These are phyloP conservation scores for Linyphia triangularis DNA, from an alignment of 2,888 invertebrate genomes.

Conservation along the genomic window DNA sequence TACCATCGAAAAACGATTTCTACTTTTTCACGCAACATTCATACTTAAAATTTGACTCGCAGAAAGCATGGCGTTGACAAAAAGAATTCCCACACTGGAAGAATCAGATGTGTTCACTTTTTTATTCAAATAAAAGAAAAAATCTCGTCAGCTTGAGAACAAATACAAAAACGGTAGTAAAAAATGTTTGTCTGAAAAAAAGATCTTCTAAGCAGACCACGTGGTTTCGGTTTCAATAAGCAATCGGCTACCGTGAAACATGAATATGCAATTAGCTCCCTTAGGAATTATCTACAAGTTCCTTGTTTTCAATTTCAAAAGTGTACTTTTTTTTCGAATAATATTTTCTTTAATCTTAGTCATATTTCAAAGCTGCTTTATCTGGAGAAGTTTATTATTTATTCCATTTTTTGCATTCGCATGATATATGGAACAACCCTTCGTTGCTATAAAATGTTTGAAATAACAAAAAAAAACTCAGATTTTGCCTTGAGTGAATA, in stretches of 20 bases:
- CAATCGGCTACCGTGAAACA: slow-evolving; percentile 5
- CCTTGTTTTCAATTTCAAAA: slow-evolving; percentile 18
- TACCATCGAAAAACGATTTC: slow-evolving; percentile 41
- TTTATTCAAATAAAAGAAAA: slow-evolving; percentile 20
- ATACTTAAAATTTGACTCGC: slow-evolving; percentile 28
- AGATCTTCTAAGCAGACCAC: slow-evolving; percentile 27
- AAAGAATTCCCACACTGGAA: neutral
- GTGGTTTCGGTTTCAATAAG: slow-evolving; percentile 52
- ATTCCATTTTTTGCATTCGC: neutral
- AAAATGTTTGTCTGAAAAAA: slow-evolving; percentile 26
- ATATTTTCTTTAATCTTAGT: slow-evolving; percentile 42
- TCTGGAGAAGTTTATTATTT: slow-evolving; percentile 1
- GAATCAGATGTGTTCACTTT: slow-evolving; percentile 13
- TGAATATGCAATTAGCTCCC: slow-evolving; percentile 58
- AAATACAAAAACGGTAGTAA: neutral
- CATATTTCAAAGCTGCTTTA: slow-evolving; percentile 28
- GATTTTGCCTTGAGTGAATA: neutral
- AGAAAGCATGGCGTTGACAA: neutral
- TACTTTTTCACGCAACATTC: neutral
- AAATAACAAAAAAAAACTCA: neutral
- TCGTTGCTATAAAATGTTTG: no score
- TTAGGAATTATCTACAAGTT: slow-evolving; percentile 34
- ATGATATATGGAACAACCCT: neutral
- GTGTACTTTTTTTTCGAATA: neutral
- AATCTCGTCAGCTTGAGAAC: neutral